phyloP scores from a whole-genome alignment of 2,113 vertebrate genomes.

The Spilogale gracilis region DNA sequence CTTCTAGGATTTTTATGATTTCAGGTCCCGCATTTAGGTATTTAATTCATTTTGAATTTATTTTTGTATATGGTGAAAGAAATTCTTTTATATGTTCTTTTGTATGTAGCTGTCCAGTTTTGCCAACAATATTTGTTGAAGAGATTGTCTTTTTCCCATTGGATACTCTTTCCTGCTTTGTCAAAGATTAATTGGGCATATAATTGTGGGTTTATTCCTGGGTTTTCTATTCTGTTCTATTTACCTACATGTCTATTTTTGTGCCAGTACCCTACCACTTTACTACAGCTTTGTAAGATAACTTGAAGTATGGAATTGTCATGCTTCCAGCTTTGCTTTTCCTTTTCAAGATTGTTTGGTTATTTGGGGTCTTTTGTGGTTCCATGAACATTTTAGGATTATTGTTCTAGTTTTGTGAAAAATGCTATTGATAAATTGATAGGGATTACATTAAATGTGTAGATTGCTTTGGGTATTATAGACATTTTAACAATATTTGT shows the following conservation, averaged over 20 bases:
- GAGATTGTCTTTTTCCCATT: background rate
- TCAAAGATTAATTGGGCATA: background rate
- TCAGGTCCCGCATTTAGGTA: background rate
- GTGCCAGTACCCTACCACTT: background rate
- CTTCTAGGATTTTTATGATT: background rate
- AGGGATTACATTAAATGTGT: background rate
- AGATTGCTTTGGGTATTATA: background rate
- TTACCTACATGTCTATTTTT: background rate
- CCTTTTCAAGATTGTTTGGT: background rate
- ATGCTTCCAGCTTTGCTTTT: background rate
- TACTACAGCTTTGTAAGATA: background rate
- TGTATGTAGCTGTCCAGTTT: background rate
- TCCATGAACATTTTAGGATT: background rate
- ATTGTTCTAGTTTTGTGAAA: background rate
- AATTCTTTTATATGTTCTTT: background rate
- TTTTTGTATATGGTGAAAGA: background rate
- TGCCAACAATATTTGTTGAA: background rate
- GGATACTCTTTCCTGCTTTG: background rate
- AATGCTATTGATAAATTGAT: background rate
- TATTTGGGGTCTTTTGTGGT: background rate
- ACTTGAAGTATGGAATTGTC: background rate
- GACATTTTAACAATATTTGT: background rate
- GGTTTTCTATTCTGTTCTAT: background rate
- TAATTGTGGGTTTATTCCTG: background rate
- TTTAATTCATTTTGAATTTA: background rate